phyloP scores from a whole-genome alignment of 2,113 vertebrate genomes.

The Myodes glareolus region DNA sequence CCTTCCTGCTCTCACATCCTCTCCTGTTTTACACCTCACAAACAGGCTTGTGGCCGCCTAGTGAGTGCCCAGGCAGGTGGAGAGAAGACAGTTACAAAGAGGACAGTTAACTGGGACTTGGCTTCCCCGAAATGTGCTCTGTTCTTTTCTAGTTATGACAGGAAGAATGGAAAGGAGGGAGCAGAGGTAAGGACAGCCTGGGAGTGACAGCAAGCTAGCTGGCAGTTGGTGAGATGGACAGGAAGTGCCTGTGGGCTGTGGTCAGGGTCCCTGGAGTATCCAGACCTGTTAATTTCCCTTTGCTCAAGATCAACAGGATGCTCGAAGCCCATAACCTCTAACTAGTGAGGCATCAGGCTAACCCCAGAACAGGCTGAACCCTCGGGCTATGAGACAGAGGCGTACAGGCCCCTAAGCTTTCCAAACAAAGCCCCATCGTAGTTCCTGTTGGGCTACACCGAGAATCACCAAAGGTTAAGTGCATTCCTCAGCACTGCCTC shows the following conservation, averaged over 20 bases:
- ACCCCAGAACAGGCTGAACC: neutral
- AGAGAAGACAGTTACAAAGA: neutral
- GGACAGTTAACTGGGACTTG: neutral
- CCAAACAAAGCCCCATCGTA: neutral
- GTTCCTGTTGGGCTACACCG: neutral
- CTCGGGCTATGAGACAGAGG: neutral
- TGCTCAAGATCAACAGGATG: neutral
- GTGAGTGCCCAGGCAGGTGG: neutral
- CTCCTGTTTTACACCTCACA: neutral
- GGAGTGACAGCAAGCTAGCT: neutral
- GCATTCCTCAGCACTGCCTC: neutral
- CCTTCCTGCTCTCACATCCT: neutral
- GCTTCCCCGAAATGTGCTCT: neutral
- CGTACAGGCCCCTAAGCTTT: neutral
- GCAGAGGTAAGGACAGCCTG: neutral
- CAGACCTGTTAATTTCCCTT: neutral
- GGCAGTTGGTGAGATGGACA: neutral
- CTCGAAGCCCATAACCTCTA: neutral
- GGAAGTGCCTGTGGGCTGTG: neutral
- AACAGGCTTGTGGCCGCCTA: neutral
- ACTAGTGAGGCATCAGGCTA: neutral
- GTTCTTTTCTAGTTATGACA: neutral
- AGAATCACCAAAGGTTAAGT: neutral
- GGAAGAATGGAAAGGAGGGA: neutral
- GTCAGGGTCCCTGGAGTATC: neutral